A percentile compares a stretch with the other conserved stretches of the same genome.
Evolutionary conservation across 2,888 invertebrate genomes (phyloP).

Genomic region (Drosophila merina): DNA sequence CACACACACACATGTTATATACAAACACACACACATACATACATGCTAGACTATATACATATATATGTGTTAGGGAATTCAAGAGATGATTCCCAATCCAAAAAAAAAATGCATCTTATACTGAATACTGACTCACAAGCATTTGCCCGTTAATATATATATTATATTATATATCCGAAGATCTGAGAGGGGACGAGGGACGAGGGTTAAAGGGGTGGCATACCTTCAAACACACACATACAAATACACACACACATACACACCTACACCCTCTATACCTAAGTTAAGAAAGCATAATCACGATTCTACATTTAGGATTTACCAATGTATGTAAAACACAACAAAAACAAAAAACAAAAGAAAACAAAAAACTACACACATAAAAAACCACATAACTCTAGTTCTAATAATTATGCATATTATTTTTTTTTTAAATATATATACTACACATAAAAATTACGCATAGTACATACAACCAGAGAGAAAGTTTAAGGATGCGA

Average conservation of each 20-base stretch:
- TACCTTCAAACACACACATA: slow-evolving; percentile 10
- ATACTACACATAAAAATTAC: slow-evolving; percentile 68
- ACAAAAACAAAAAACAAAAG: slow-evolving; percentile 10
- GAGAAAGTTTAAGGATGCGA: slow-evolving; percentile 13
- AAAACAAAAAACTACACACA: slow-evolving; percentile 22
- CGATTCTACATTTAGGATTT: slow-evolving; percentile 16
- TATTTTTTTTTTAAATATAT: slow-evolving; percentile 21
- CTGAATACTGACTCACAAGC: slow-evolving; percentile 10
- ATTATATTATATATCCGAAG: slow-evolving; percentile 10
- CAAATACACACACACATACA: slow-evolving; percentile 11
- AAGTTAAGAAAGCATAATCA: slow-evolving; percentile 49
- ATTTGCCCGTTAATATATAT: slow-evolving; percentile 14
- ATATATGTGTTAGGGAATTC: slow-evolving; percentile 4
- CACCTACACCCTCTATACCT: slow-evolving; percentile 32
- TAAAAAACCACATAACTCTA: slow-evolving; percentile 22
- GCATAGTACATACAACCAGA: slow-evolving; percentile 52
- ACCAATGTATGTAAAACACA: slow-evolving; percentile 10
- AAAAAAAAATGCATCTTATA: slow-evolving; percentile 12
- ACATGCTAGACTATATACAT: slow-evolving; percentile 8
- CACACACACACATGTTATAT: slow-evolving; percentile 36
- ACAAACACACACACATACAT: slow-evolving; percentile 24
- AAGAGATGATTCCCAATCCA: background rate
- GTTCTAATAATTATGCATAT: slow-evolving; percentile 13
- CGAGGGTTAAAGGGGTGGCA: slow-evolving; percentile 21
- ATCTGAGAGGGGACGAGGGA: slow-evolving; percentile 19